A percentile compares a stretch with the other conserved stretches of the same genome.
These are phyloP conservation scores for Oreortyx pictus DNA, from an alignment of 2,797 vertebrate genomes.

Conservation along the genomic window DNA sequence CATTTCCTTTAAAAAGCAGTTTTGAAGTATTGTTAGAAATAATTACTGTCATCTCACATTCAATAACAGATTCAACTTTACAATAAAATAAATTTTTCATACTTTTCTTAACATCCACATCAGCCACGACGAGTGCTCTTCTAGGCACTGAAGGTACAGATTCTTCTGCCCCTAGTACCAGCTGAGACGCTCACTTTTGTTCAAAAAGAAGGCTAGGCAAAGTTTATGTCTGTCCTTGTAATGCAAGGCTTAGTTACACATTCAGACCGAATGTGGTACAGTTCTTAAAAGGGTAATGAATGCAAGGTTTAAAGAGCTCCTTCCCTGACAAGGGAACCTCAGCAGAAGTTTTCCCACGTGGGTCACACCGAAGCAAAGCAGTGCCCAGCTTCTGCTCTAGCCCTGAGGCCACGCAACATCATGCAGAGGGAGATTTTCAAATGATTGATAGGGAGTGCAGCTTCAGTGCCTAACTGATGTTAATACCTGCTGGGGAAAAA, in stretches of 20 bases:
- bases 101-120: not conserved
- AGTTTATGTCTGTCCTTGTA: accelerated
- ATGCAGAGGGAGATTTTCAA: not conserved
- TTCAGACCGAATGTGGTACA: not conserved
- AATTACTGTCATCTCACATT: constrained; percentile 17
- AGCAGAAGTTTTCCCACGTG: accelerated
- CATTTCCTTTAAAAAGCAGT: constrained; percentile 23
- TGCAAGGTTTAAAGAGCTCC: not conserved
- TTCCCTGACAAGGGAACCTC: not conserved
- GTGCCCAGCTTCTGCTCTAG: not conserved
- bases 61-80: not conserved
- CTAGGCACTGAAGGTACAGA: not conserved
- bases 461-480: not conserved
- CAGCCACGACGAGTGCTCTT: not conserved
- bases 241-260: not conserved
- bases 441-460: not conserved
- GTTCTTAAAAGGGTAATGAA: not conserved
- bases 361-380: not conserved
- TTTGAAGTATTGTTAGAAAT: constrained; percentile 35
- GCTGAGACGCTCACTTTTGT: not conserved
- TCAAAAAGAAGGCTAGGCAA: not conserved
- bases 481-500: not conserved
- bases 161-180: not conserved
- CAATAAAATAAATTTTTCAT: constrained; percentile 12
- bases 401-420: not conserved